These are phyloP conservation scores for Leptocoma aspasia DNA, from an alignment of 2,113 vertebrate genomes.

Conservation along the genomic window DNA sequence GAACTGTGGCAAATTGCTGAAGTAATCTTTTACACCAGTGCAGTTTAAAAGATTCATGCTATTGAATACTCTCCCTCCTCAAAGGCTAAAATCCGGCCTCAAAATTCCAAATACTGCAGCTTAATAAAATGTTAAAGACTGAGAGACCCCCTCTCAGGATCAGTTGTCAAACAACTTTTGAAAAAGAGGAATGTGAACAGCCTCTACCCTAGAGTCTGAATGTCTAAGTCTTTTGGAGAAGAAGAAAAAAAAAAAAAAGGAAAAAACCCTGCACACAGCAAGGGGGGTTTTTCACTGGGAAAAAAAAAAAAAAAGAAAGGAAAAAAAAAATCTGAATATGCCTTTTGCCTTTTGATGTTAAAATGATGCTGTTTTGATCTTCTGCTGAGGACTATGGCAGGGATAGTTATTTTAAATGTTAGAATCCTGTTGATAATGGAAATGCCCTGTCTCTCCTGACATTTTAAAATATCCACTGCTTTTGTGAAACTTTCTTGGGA, in stretches of 20 bases:
- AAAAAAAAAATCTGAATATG: neutral
- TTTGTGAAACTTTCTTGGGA: neutral
- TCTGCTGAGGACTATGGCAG: neutral
- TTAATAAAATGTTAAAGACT: constrained; percentile 79
- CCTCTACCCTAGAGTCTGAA: constrained; percentile 33
- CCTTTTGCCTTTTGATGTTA: constrained; percentile 62
- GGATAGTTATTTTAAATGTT: constrained; percentile 1
- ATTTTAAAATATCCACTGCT: neutral
- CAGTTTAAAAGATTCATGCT: constrained; percentile 70
- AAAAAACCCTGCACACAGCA: neutral
- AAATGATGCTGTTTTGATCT: constrained; percentile 53
- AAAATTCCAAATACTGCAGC: constrained; percentile 73
- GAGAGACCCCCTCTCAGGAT: constrained; percentile 70
- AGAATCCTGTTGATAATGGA: neutral
- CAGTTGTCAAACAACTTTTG: constrained; percentile 79
- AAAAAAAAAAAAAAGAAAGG: neutral
- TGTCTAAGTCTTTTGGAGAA: constrained; percentile 9
- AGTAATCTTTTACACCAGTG: constrained; percentile 60
- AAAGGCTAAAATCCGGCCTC: constrained; percentile 71
- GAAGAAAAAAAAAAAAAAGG: neutral
- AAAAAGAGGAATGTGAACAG: constrained; percentile 76
- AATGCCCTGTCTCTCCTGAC: neutral
- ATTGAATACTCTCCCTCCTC: constrained; percentile 67
- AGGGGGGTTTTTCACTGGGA: neutral
- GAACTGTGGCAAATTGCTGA: constrained; percentile 66